Base-by-base conservation (phyloP, 2,888 invertebrate species). In the Hirtodrosophila cameraria region DNA sequence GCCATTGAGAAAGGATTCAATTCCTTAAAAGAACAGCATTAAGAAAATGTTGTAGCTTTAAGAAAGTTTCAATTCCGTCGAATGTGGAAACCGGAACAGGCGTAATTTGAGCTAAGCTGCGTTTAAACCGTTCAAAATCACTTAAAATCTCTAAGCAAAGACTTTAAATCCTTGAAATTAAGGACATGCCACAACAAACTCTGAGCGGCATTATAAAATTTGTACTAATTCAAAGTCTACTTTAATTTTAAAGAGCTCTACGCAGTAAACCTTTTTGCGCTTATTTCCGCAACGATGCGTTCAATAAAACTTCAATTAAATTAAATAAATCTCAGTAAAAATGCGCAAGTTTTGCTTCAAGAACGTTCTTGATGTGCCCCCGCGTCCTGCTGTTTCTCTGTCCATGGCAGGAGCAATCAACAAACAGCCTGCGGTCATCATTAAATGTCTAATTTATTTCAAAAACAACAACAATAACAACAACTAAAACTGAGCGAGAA, bases 371-470 rank as follows among this genome's bases (percentile, higher is more conserved):
- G n/a, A n/a, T n/a, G n/a, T n/a, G n/a, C n/a, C 18, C 18, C 8
- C 13, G 7, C 13, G 13, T n/a, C 18, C 11, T 9, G n/a, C n/a
- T n/a, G n/a, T n/a, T n/a, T 23, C 23, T 12, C 31, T 59, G 64
- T 55, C 69, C 58, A 52, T 64, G 58, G 72, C 60, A 60, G 75
- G 75, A 82, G 80, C 86, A 80, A 80, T 77, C 84, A 83, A 67
- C 68, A 71, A 71, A 80, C 73, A 77, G 82, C 82, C 86, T 86
- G 82, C 77, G 82, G 82, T 83, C 82, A 83, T 83, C 86, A 83
- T 83, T 83, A 83, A 86, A 86, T 83, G 82, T 83, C 84, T 83
- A 86, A 83, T 83, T 83, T 83, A 83, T 83, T 83, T 83, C 49
- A 66, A 59, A 75, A 68, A 62, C 68, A 78, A 61, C 68, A 68